Evolutionary conservation across 2,888 invertebrate genomes (phyloP).

Genomic region (Athrips mouffetella): DNA sequence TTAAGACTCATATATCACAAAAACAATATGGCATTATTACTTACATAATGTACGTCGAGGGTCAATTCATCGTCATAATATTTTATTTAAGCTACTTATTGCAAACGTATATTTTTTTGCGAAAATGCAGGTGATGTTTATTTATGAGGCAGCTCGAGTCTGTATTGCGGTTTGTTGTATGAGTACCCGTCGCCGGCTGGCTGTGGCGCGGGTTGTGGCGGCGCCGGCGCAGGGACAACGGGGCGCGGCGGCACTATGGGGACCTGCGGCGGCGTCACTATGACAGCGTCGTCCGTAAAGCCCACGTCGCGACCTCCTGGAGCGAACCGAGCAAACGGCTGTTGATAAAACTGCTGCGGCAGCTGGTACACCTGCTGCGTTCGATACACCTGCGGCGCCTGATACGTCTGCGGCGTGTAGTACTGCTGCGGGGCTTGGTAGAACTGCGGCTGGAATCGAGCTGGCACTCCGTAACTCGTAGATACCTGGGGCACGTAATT

Average conservation of each 20-base stretch:
- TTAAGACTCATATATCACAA: no score
- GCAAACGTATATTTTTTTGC: not conserved
- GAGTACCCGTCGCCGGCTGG: constrained; percentile 47
- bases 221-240: constrained; percentile 35
- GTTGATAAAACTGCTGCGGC: constrained; percentile 29
- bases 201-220: constrained; percentile 36
- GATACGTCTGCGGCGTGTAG: constrained; percentile 14
- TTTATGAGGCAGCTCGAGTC: constrained; percentile 62
- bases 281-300: constrained; percentile 67
- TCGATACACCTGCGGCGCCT: constrained; percentile 25
- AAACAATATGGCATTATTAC: no score
- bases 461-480: constrained; percentile 26
- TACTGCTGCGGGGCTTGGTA: constrained; percentile 16
- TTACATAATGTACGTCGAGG: no score
- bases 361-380: constrained; percentile 32
- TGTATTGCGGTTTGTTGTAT: constrained; percentile 64
- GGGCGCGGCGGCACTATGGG: constrained; percentile 41
- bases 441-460: constrained; percentile 22
- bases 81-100: not conserved
- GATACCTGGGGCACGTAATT: constrained; percentile 23
- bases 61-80: constrained; percentile 10
- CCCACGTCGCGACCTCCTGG: constrained; percentile 57
- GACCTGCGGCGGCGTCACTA: constrained; percentile 66
- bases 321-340: constrained; percentile 37
- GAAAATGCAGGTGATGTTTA: constrained; percentile 29